These are phyloP conservation scores for Laupala kohalensis DNA, from an alignment of 1,140 invertebrate genomes.

Conservation along the genomic window DNA sequence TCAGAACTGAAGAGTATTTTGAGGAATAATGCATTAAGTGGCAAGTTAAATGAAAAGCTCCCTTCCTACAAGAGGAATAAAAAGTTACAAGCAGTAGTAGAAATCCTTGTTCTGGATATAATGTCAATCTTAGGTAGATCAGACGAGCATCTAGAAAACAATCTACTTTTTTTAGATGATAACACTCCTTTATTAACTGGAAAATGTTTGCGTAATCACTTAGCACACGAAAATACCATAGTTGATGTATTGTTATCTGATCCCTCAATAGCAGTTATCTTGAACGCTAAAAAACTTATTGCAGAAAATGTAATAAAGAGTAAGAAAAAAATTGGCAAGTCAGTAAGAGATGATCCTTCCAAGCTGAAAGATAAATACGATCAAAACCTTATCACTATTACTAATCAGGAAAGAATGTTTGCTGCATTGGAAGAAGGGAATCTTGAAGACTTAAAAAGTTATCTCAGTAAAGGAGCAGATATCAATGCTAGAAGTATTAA, in stretches of 20 bases:
- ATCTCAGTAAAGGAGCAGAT: slow-evolving; percentile 17
- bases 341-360: background rate
- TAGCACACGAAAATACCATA: slow-evolving; percentile 10
- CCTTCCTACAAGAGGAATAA: background rate
- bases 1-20: too few species aligned
- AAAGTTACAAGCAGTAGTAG: slow-evolving; percentile 7
- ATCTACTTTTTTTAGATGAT: slow-evolving; percentile 12
- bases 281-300: background rate
- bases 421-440: slow-evolving; percentile 9
- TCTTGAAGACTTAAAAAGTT: slow-evolving; percentile 10
- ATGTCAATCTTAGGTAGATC: slow-evolving; percentile 8
- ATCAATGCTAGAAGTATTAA: slow-evolving; percentile 16
- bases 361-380: slow-evolving; percentile 1
- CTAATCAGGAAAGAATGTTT: slow-evolving; percentile 9
- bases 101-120: slow-evolving; percentile 11
- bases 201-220: slow-evolving; percentile 13
- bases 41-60: background rate
- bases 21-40: too few species aligned
- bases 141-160: slow-evolving; percentile 4
- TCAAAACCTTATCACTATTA: background rate
- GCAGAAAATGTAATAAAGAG: background rate
- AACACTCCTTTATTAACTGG: slow-evolving; percentile 2
- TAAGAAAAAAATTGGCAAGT: background rate
- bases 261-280: background rate
- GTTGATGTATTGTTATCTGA: slow-evolving; percentile 3